Percentiles rank a stretch among this genome's conserved stretches.
phyloP scores from a whole-genome alignment of 2,113 vertebrate genomes.

The Pterocles burchelli region DNA sequence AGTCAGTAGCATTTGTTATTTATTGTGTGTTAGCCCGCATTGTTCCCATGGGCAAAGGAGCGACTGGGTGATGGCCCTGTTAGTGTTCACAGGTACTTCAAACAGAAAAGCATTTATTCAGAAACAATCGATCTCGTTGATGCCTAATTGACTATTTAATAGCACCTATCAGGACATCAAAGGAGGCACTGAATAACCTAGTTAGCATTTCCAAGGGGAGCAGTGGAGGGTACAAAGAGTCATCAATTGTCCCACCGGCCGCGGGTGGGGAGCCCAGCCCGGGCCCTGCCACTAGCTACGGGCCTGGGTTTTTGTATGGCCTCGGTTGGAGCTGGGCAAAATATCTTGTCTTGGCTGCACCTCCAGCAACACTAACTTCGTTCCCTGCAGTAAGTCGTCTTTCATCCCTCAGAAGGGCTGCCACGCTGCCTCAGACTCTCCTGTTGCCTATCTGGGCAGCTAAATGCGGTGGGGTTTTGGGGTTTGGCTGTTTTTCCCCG shows the following conservation, averaged over 20 bases:
- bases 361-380: rapidly evolving
- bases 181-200: constrained; percentile 57
- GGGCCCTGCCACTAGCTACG: background rate
- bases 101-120: constrained; percentile 45
- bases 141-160: constrained; percentile 72
- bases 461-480: background rate
- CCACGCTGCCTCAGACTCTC: background rate
- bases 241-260: background rate
- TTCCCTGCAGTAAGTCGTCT: background rate
- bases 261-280: background rate
- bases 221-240: constrained; percentile 49
- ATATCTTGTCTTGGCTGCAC: rapidly evolving
- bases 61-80: background rate
- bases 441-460: background rate
- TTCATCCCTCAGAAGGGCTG: background rate
- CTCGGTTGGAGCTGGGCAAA: background rate
- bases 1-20: constrained; percentile 3
- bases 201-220: constrained; percentile 69
- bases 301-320: background rate
- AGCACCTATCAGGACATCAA: constrained; percentile 66
- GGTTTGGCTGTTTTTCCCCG: background rate
- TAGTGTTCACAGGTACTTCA: constrained; percentile 59
- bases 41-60: constrained; percentile 21
- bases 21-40: background rate
- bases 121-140: constrained; percentile 60